phyloP scores from a whole-genome alignment of 2,888 invertebrate genomes.

The Caenorhabditis sp. region DNA sequence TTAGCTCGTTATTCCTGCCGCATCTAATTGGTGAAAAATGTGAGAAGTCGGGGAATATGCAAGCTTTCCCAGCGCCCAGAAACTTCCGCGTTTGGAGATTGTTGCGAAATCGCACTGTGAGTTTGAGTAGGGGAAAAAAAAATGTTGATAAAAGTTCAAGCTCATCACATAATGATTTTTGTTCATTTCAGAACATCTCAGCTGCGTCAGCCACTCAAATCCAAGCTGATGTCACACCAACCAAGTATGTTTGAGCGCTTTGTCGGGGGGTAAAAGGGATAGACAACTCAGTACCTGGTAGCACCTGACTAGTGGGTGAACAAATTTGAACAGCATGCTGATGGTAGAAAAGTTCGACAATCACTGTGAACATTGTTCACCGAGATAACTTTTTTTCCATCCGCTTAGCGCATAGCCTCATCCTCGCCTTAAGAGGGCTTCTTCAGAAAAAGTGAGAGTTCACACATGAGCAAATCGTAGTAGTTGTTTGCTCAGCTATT shows the following conservation, averaged over 20 bases:
- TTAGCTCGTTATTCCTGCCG: conserved; percentile 34
- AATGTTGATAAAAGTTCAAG: neutral
- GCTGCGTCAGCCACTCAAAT: conserved; percentile 60
- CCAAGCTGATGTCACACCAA: conserved; percentile 60
- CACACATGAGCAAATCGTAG: conserved; percentile 20
- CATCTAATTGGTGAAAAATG: conserved; percentile 49
- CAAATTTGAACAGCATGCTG: conserved; percentile 54
- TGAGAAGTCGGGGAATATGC: conserved; percentile 46
- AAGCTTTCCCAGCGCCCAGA: conserved; percentile 49
- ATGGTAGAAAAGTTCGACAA: conserved; percentile 11
- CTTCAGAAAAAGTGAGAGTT: conserved; percentile 8
- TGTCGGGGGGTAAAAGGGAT: no score
- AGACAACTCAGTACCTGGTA: conserved; percentile 35
- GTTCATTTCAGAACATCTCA: conserved; percentile 55
- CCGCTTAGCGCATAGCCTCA: neutral
- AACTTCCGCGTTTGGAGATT: conserved; percentile 61
- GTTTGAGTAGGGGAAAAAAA: conserved; percentile 10
- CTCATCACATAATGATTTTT: neutral
- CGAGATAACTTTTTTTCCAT: conserved; percentile 1
- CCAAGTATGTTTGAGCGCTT: conserved; percentile 53
- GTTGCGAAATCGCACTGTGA: conserved; percentile 57
- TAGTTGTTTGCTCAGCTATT: conserved; percentile 45
- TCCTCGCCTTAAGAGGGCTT: neutral
- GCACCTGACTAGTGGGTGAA: conserved; percentile 11
- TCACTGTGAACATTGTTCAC: conserved; percentile 34